These are phyloP conservation scores for Pachymerium ferrugineum DNA, from an alignment of 2,888 invertebrate species.

Conservation along the genomic window DNA sequence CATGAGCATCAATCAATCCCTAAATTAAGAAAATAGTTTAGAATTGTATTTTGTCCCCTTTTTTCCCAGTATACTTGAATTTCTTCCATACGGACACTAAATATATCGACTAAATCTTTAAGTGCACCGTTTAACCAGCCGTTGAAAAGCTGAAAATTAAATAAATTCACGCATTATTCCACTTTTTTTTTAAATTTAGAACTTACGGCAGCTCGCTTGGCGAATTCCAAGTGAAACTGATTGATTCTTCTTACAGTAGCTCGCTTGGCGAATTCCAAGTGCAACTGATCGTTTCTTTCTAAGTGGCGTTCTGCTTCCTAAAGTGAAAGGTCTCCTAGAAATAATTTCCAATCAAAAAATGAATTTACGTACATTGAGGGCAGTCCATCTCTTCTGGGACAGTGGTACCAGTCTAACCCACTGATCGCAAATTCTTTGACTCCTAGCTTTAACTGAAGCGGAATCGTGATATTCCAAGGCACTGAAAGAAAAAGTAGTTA, in stretches of 20 bases:
- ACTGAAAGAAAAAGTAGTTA: constrained; percentile 51
- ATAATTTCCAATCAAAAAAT: constrained; percentile 7
- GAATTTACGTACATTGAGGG: constrained; percentile 64
- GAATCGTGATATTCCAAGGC: constrained; percentile 97
- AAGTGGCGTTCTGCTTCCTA: constrained; percentile 84
- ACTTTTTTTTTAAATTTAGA: too few species aligned
- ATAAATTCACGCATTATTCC: too few species aligned
- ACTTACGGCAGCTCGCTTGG: too few species aligned
- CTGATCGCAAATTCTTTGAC: constrained; percentile 97
- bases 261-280: constrained; percentile 97
- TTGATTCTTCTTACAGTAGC: constrained; percentile 72
- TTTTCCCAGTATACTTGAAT: constrained; percentile 60
- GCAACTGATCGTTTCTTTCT: constrained; percentile 92
- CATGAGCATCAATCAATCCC: constrained; percentile 94
- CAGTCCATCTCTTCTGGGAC: constrained; percentile 86
- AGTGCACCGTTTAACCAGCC: constrained; percentile 99
- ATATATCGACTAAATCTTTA: constrained; percentile 99
- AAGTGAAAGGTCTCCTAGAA: too few species aligned
- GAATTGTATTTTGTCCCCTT: neutral
- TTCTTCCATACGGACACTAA: constrained; percentile 99
- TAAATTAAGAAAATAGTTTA: too few species aligned
- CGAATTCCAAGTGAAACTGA: too few species aligned
- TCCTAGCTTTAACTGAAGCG: constrained; percentile 86
- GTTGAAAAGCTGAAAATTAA: constrained; percentile 73
- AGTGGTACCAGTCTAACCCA: constrained; percentile 96